Evolutionary conservation across 1,140 invertebrate genomes (phyloP).

Genomic region (Orussus abietinus): DNA sequence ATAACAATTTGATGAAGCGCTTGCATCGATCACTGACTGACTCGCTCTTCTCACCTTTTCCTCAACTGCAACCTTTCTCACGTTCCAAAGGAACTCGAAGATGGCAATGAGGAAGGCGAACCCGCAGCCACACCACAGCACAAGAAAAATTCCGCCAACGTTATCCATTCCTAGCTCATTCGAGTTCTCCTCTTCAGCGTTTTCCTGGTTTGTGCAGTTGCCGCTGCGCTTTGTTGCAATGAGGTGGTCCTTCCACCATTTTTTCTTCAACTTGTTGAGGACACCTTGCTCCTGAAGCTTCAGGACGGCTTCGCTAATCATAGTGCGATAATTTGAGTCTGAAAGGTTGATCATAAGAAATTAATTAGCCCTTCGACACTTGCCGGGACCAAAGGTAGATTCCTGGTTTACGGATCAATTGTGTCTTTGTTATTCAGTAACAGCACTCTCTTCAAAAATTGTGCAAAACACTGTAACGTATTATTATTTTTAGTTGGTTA

Average conservation of each 20-base stretch:
- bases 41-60: constrained; percentile 71
- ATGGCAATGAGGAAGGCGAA: constrained; percentile 65
- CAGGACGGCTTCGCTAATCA: constrained; percentile 71
- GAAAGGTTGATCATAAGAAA: constrained; percentile 17
- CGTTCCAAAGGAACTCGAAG: constrained; percentile 79
- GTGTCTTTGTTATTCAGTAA: constrained; percentile 4
- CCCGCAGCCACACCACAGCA: constrained; percentile 68
- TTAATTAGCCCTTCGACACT: constrained; percentile 1
- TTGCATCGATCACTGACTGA: no score
- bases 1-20: no score
- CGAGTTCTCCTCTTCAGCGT: constrained; percentile 17
- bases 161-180: constrained; percentile 70
- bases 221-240: constrained; percentile 49
- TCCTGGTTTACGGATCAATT: background rate
- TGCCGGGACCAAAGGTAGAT: background rate
- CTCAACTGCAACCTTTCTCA: constrained; percentile 70
- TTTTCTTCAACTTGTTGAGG: constrained; percentile 73
- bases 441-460: background rate
- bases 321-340: constrained; percentile 71
- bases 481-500: no score
- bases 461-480: no score
- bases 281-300: constrained; percentile 77
- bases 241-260: constrained; percentile 89
- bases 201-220: constrained; percentile 21
- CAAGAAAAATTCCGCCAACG: constrained; percentile 88